phyloP scores from a whole-genome alignment of 2,888 invertebrate species.

The Caenorhabditis panamensis region DNA sequence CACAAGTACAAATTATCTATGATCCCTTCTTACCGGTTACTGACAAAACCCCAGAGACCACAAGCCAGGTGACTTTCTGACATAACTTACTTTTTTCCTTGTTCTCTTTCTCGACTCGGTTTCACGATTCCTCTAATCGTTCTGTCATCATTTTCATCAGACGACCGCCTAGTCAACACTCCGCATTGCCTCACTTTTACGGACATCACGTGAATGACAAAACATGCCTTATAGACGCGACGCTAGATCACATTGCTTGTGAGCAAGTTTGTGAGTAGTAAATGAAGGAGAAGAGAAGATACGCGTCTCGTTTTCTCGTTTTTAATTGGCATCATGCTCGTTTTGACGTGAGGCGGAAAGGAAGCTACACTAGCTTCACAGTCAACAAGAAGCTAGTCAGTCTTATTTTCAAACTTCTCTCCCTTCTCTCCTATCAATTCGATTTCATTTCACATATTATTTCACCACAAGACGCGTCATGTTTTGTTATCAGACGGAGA shows the following conservation, averaged over 20 bases:
- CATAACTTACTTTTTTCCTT: conserved; percentile 14
- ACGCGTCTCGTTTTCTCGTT: conserved; percentile 2
- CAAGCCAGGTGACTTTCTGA: neutral
- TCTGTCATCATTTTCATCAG: conserved; percentile 21
- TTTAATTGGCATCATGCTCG: conserved; percentile 22
- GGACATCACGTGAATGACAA: conserved; percentile 25
- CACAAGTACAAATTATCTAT: conserved; percentile 30
- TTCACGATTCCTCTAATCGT: neutral
- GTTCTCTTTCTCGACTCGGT: conserved; percentile 6
- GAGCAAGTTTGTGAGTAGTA: conserved; percentile 35
- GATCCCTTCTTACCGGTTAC: conserved; percentile 1
- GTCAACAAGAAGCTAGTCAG: conserved; percentile 4
- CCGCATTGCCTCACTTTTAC: neutral
- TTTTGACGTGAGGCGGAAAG: neutral
- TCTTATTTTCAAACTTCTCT: neutral
- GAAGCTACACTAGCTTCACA: neutral
- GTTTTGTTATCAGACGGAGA: neutral
- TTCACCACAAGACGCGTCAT: neutral
- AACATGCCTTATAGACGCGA: conserved; percentile 6
- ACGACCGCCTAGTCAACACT: conserved; percentile 13
- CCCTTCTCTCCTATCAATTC: no score
- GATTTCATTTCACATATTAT: neutral
- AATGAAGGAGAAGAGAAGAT: neutral
- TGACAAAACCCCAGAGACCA: neutral
- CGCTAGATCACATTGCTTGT: conserved; percentile 27